Evolutionary conservation across 2,888 invertebrate species (phyloP).

Genomic region (Agelastica alni): DNA sequence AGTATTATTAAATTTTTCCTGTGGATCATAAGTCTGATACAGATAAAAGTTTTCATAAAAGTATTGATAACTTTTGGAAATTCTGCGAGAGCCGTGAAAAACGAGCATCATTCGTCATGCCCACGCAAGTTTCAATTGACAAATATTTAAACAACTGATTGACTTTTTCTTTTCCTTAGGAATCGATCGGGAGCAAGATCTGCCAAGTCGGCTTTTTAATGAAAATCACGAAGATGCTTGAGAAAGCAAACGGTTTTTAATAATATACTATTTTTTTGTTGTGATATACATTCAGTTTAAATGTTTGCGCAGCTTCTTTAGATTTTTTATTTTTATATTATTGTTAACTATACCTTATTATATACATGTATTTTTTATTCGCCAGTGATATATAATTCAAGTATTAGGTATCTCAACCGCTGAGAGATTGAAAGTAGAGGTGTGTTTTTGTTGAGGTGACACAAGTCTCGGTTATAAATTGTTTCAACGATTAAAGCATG

Average conservation of each 20-base stretch:
- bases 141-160: slow-evolving; percentile 12
- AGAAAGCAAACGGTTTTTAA: neutral
- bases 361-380: slow-evolving; percentile 20
- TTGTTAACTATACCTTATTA: slow-evolving; percentile 22
- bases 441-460: too few species aligned
- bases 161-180: slow-evolving; percentile 39
- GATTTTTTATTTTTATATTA: slow-evolving; percentile 25
- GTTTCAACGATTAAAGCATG: too few species aligned
- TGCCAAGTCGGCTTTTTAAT: slow-evolving; percentile 44
- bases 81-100: slow-evolving; percentile 2
- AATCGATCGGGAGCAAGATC: slow-evolving; percentile 47
- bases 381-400: slow-evolving; percentile 20
- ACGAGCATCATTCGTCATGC: neutral
- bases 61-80: slow-evolving; percentile 15
- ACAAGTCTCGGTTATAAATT: too few species aligned
- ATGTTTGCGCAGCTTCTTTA: slow-evolving; percentile 19
- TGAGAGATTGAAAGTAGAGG: neutral
- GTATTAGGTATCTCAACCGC: slow-evolving; percentile 10
- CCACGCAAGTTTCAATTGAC: slow-evolving; percentile 2
- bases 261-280: slow-evolving; percentile 18
- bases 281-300: slow-evolving; percentile 23
- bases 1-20: slow-evolving; percentile 15
- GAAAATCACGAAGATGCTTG: slow-evolving; percentile 6
- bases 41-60: slow-evolving; percentile 14
- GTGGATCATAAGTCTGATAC: slow-evolving; percentile 15